Evolutionary conservation across 2,797 vertebrate genomes (phyloP).

Genomic region (Furcifer pardalis): DNA sequence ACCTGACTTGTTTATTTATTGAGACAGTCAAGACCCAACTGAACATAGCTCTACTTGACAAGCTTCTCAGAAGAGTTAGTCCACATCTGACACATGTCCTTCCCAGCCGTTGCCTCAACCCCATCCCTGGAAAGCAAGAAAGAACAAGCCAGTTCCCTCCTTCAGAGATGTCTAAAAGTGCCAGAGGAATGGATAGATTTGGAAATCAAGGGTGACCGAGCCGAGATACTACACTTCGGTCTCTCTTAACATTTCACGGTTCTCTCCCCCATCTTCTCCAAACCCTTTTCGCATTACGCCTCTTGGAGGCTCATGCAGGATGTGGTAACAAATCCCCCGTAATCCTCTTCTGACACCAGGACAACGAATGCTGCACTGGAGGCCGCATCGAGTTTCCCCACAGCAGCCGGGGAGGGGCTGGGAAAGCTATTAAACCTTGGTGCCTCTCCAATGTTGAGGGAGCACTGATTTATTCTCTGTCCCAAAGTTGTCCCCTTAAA

Average conservation of each 20-base stretch:
- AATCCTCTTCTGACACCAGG: constrained; percentile 39
- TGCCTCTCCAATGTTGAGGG: constrained; percentile 27
- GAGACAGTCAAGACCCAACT: not conserved
- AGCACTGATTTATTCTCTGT: constrained; percentile 47
- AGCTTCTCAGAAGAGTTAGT: not conserved
- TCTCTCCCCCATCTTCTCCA: no score
- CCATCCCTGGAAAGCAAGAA: not conserved
- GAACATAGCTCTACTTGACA: not conserved
- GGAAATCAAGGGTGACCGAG: not conserved
- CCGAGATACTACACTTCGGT: not conserved
- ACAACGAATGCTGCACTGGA: constrained; percentile 28
- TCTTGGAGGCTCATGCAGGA: constrained; percentile 31
- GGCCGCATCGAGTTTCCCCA: constrained; percentile 36
- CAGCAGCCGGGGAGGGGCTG: constrained; percentile 28
- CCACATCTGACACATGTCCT: not conserved
- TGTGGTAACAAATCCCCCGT: constrained; percentile 47
- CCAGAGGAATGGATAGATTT: no score
- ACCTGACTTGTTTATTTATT: no score
- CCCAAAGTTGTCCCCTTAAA: constrained; percentile 40
- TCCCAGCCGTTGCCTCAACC: not conserved
- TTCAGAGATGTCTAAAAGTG: not conserved
- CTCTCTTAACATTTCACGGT: not conserved
- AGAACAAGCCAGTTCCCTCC: not conserved
- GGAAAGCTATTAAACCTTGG: constrained; percentile 44
- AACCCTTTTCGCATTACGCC: not conserved